phyloP scores from a whole-genome alignment of 2,888 invertebrate species.

The Chromoteleia sp. region DNA sequence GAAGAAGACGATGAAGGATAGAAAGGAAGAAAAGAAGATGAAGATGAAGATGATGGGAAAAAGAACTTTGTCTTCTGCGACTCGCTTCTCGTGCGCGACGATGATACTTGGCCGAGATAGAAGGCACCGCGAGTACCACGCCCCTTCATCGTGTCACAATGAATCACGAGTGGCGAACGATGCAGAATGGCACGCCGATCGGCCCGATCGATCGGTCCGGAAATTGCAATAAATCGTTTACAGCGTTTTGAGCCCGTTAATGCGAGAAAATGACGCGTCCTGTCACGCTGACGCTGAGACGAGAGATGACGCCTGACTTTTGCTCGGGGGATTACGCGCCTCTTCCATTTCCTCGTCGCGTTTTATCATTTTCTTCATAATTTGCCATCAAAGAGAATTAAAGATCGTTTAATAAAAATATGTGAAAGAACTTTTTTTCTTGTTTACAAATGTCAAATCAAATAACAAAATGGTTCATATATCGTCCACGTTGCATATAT shows the following conservation, averaged over 20 bases:
- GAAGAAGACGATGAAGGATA: too few relatives aligned
- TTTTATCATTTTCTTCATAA: too few relatives aligned
- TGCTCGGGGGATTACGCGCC: background rate
- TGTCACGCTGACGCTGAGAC: constrained; percentile 9
- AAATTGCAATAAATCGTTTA: constrained; percentile 63
- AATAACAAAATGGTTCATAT: too few relatives aligned
- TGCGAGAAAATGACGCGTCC: constrained; percentile 56
- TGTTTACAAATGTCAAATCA: too few relatives aligned
- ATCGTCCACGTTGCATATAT: too few relatives aligned
- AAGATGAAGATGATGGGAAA: too few relatives aligned
- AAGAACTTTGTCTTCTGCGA: background rate
- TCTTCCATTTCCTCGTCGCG: background rate
- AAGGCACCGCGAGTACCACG: constrained; percentile 48
- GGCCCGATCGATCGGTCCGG: constrained; percentile 58
- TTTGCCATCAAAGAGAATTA: too few relatives aligned
- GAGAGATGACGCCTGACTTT: constrained; percentile 11
- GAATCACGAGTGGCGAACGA: constrained; percentile 58
- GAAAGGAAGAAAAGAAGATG: background rate
- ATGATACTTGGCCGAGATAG: constrained; percentile 40
- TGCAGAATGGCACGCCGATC: constrained; percentile 63
- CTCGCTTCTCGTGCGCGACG: constrained; percentile 5
- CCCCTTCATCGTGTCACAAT: constrained; percentile 60
- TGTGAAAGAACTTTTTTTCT: too few relatives aligned
- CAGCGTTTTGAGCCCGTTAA: constrained; percentile 44
- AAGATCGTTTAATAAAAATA: too few relatives aligned